These are phyloP conservation scores for Nansenia antarctica DNA, from an alignment of 2,113 vertebrate species.

Conservation along the genomic window DNA sequence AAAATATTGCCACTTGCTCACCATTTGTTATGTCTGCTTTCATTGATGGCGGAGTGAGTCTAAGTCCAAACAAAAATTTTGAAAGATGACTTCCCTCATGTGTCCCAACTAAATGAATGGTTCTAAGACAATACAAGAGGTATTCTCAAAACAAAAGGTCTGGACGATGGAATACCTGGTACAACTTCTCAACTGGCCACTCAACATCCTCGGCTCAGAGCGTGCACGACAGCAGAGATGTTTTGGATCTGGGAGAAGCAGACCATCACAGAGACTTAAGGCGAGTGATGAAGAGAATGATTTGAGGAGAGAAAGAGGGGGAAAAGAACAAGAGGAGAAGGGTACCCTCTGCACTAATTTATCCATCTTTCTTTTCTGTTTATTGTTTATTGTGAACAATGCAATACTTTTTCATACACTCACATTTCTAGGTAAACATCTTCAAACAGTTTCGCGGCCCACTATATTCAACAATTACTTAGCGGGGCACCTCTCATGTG, in stretches of 20 bases:
- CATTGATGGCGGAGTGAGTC: background rate
- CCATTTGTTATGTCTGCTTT: background rate
- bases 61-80: background rate
- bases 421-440: too few relatives aligned
- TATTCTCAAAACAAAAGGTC: background rate
- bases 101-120: background rate
- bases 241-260: background rate
- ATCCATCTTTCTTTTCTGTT: background rate
- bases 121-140: background rate
- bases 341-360: too few relatives aligned
- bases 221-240: too few relatives aligned
- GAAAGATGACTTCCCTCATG: background rate
- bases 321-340: background rate
- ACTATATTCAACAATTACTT: too few relatives aligned
- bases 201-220: too few relatives aligned
- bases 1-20: background rate
- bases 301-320: background rate
- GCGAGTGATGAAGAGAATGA: conserved; percentile 4
- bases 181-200: background rate
- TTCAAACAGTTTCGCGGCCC: too few relatives aligned
- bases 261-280: conserved; percentile 4
- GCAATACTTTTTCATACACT: too few relatives aligned
- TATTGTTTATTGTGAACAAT: too few relatives aligned
- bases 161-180: background rate
- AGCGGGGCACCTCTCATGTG: too few relatives aligned